Conservation (phyloP, 2,888 invertebrate species). For the Lithophane semibrunnea region DNA sequence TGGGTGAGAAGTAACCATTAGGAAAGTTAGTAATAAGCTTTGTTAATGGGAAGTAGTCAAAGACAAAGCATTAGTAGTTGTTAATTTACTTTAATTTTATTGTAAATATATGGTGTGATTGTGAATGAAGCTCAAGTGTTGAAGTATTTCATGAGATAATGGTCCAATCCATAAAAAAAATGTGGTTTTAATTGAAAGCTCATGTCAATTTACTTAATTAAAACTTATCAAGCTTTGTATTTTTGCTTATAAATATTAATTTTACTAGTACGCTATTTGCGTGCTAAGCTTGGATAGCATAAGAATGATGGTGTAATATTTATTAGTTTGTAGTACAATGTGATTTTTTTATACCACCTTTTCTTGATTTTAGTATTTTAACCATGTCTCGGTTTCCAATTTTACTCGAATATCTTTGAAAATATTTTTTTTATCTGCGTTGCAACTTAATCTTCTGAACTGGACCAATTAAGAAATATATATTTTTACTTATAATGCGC, state of each 20-base stretch:
- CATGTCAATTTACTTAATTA: conserved; percentile 6
- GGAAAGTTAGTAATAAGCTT: conserved; percentile 48
- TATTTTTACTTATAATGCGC: conserved; percentile 6
- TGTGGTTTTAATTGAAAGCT: conserved; percentile 28
- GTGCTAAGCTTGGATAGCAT: conserved; percentile 6
- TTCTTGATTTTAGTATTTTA: neutral
- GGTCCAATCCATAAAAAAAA: conserved; percentile 50
- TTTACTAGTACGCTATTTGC: neutral
- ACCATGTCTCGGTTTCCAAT: neutral
- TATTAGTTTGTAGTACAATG: neutral
- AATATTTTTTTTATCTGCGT: neutral
- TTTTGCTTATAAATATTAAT: neutral
- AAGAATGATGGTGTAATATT: neutral
- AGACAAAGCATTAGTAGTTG: conserved; percentile 41
- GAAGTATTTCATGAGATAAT: conserved; percentile 34
- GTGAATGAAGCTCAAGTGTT: conserved; percentile 32
- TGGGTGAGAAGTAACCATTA: conserved; percentile 23
- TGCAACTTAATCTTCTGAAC: conserved; percentile 26
- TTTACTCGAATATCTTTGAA: neutral
- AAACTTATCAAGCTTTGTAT: conserved; percentile 37
- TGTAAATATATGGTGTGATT: conserved; percentile 29
- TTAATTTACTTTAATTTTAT: conserved; percentile 23
- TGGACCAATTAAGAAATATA: conserved; percentile 43
- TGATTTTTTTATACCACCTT: conserved; percentile 17
- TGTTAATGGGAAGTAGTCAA: conserved; percentile 29